These are phyloP conservation scores for Pipra filicauda DNA, from an alignment of 2,113 vertebrate species.

Conservation along the genomic window DNA sequence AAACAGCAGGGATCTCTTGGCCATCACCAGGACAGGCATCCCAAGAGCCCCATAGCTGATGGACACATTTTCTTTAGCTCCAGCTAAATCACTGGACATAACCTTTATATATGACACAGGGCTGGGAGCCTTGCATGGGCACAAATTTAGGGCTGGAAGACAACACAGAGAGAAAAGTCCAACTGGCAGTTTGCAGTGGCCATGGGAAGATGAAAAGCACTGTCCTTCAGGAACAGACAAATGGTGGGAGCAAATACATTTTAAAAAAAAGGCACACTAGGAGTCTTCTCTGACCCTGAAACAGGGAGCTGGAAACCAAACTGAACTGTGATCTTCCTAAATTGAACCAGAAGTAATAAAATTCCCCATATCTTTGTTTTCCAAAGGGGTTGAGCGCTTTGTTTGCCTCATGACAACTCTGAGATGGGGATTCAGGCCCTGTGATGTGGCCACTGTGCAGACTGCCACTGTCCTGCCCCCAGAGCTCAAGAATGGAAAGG, in stretches of 20 bases:
- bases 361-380: not conserved
- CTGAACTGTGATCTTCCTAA: not conserved
- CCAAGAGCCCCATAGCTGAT: not conserved
- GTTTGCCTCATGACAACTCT: not conserved
- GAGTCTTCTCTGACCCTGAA: not conserved
- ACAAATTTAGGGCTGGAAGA: not conserved
- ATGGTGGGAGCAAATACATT: not conserved
- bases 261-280: not conserved
- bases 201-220: not conserved
- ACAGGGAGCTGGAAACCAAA: not conserved
- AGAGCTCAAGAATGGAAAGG: not conserved
- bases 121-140: not conserved
- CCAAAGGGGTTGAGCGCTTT: not conserved
- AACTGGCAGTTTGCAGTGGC: not conserved
- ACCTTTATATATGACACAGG: not conserved
- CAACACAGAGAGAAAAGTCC: not conserved
- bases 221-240: not conserved
- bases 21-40: not conserved
- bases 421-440: not conserved
- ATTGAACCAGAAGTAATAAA: not conserved
- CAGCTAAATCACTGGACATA: not conserved
- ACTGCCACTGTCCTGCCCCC: not conserved
- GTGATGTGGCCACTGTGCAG: not conserved
- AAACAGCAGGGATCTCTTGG: not conserved
- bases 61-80: not conserved